Conservation (phyloP, 2,888 invertebrate species). For the Cryptocheilus praepositus region DNA sequence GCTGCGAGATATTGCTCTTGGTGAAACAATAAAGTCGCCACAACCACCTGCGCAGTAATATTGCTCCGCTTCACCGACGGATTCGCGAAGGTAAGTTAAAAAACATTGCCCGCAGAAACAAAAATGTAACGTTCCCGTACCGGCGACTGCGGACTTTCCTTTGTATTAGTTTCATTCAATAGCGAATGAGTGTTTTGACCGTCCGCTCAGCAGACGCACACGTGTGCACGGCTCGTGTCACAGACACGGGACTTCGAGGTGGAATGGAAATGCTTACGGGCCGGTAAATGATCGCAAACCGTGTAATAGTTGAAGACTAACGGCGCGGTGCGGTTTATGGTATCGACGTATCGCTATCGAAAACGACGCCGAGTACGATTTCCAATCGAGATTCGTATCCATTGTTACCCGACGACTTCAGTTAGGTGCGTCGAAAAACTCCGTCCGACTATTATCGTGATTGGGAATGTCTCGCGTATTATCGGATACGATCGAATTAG, state of each 20-base stretch:
- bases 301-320: too few relatives aligned
- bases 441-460: background rate
- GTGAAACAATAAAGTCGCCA: slow-evolving; percentile 51
- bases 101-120: too few relatives aligned
- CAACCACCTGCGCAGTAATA: slow-evolving; percentile 19
- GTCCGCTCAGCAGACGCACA: background rate
- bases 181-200: background rate
- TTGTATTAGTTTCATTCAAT: background rate
- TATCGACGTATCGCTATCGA: slow-evolving; percentile 37
- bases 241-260: background rate
- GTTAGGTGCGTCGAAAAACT: slow-evolving; percentile 1
- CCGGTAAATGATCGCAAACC: too few relatives aligned
- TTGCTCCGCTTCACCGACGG: slow-evolving; percentile 4
- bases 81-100: background rate
- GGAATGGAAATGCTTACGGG: background rate
- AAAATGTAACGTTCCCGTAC: too few relatives aligned
- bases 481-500: too few relatives aligned
- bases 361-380: slow-evolving; percentile 33
- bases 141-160: slow-evolving; percentile 2
- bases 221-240: background rate
- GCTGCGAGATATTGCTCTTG: slow-evolving; percentile 45
- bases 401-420: slow-evolving; percentile 34
- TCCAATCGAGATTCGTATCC: slow-evolving; percentile 41
- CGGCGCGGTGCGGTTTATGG: background rate
- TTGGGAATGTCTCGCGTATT: too few relatives aligned